Base-by-base conservation (phyloP, 2,797 vertebrate species). In the Corythornis leucogaster region DNA sequence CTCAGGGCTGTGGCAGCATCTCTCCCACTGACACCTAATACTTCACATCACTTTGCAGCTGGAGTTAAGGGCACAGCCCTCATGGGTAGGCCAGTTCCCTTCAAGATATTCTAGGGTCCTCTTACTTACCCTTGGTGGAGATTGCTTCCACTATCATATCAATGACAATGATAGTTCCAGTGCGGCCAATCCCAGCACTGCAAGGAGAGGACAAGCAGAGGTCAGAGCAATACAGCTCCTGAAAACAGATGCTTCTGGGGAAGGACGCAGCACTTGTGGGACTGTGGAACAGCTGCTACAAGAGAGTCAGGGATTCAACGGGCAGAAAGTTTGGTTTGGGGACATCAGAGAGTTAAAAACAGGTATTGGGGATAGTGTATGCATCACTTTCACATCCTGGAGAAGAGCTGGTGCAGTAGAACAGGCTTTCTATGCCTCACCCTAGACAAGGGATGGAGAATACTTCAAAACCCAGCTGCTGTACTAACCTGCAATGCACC, bases 101-200 rank as follows among this genome's bases (percentile, higher is more conserved):
- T 19, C 62, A 71, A 73, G 63, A 45, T 8, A 33, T 43, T 51
- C 12, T 30, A 73, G 50, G 30, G 18, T 84, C n/a, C 40, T 78
- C 97, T 97, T 94, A 99, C 99, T 97, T 94, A 99, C 99, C 99
- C 94, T 98, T 98, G 68, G 95, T 97, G 71, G 98, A 97, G 91
- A 99, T 99, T 55, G 96, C 98, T 51, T 99, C 98, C 83, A 99
- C 91, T 82, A 99, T 98, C 98, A 99, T 99, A 95, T 99, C 99
- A 5, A 99, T 99, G 94, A 99, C 98, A 24, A 99, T 98, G 86
- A 99, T 99, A 42, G 99, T 99, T 48, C 99, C 99, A 1, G 99
- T 99, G 53, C 99, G 98, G 68, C 99, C 99, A 12, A 99, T 99
- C 80, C 99, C 99, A 83, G 99, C 99, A 35, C 99, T 99, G 97